Evolutionary conservation across 1,140 invertebrate genomes (phyloP), one percentile per base, ranked within the genome.

Genomic region (Orius insidiosus): DNA sequence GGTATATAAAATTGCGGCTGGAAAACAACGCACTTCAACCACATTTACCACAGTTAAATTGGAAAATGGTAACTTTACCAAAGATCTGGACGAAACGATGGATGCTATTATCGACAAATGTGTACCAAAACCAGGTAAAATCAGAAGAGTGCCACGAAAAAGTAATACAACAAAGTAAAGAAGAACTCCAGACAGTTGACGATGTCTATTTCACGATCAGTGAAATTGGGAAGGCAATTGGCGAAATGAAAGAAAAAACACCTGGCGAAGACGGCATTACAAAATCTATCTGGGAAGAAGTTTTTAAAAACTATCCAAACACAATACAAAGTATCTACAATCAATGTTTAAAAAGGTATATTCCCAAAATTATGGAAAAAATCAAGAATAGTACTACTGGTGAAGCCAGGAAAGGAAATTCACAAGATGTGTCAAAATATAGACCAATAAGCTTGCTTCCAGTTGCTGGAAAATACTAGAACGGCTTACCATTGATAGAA

Each of bases 311-410:
- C 3, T 36, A 13, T 36, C 35, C 35, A 5, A 36, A 15, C 5
- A 36, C 35, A 15, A 9, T 36, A 3, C n/a, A 11, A 15, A 15
- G n/a, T 9, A 36, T 36, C 3, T 36, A 36, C 9, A 24, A 24
- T 43, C n/a, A 43, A 31, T 43, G 41, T 30, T 30, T 43, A 9
- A 24, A 2, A 30, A 9, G 41, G 41, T 2, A 14, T 11, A n/a
- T 43, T 43, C n/a, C 41, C 41, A 30, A 9, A n/a, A 43, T 9
- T 19, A 11, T 43, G 41, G 41, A 43, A 43, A 43, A 43, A 13
- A 11, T 43, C 41, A 30, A 19, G 31, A 5, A 5, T 43, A 5
- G 31, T 43, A 4, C 8, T 16, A 15, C 7, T 43, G 11, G 41
- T 30, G 5, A 43, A 43, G 10, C 41, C 41, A 24, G 41, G 41